Evolutionary conservation across 2,888 invertebrate species (phyloP).

Genomic region (Sphecodes monilicornis): DNA sequence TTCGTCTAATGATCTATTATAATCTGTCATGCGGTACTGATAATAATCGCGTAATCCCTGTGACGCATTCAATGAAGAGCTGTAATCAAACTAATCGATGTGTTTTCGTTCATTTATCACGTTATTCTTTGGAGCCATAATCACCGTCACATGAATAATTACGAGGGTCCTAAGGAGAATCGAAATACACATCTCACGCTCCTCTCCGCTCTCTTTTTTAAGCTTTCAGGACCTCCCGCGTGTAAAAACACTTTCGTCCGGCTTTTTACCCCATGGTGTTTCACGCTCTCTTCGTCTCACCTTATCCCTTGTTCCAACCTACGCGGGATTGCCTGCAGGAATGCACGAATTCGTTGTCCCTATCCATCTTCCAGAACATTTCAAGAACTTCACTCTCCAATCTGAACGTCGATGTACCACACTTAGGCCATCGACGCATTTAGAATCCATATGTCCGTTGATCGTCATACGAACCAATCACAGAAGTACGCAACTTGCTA

Average conservation of each 20-base stretch:
- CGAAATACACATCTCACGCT: conserved; percentile 14
- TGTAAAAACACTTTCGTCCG: conserved; percentile 72
- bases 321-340: conserved; percentile 48
- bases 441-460: background rate
- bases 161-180: conserved; percentile 3
- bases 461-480: background rate
- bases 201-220: conserved; percentile 41
- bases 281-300: conserved; percentile 28
- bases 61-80: background rate
- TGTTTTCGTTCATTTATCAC: background rate
- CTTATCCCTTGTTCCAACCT: conserved; percentile 27
- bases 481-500: background rate
- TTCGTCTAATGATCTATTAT: too few relatives aligned
- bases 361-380: conserved; percentile 53
- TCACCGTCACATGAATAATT: conserved; percentile 24
- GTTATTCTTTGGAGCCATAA: background rate
- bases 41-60: background rate
- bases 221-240: conserved; percentile 75
- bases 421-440: conserved; percentile 25
- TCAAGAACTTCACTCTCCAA: conserved; percentile 47
- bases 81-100: conserved; percentile 12
- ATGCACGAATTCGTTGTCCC: conserved; percentile 57
- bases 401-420: conserved; percentile 42
- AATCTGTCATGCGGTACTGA: too few relatives aligned
- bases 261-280: conserved; percentile 61